phyloP scores from a whole-genome alignment of 2,113 vertebrate species.

The Bettongia penicillata region DNA sequence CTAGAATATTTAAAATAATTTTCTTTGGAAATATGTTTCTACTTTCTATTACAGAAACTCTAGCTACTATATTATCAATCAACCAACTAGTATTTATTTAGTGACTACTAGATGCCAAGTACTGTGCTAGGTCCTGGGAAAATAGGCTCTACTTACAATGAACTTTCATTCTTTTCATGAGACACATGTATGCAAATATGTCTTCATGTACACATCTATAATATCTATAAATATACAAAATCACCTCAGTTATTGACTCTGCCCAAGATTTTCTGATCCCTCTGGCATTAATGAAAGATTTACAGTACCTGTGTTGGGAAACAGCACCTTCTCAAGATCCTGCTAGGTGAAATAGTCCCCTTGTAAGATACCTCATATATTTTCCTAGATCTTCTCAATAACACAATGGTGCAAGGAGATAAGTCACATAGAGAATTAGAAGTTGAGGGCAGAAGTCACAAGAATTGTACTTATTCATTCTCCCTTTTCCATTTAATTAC shows the following conservation, averaged over 20 bases:
- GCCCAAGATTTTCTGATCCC: neutral
- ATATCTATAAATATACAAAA: neutral
- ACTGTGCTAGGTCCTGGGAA: neutral
- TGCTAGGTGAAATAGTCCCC: rapidly evolving
- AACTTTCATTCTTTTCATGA: neutral
- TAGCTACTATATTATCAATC: neutral
- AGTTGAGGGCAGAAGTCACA: neutral
- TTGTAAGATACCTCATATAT: neutral
- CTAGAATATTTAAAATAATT: neutral
- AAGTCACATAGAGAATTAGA: neutral
- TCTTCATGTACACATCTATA: neutral
- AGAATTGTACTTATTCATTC: neutral
- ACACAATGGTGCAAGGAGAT: neutral
- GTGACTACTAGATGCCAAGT: neutral
- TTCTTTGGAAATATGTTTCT: too few relatives aligned
- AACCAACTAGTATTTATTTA: neutral
- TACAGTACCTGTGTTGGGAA: neutral
- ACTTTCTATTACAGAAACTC: neutral
- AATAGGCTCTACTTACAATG: neutral
- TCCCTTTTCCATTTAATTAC: constrained; percentile 4
- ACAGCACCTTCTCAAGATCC: neutral
- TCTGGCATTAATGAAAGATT: neutral
- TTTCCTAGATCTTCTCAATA: constrained; percentile 30
- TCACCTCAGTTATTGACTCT: neutral
- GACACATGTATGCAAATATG: neutral